Conservation (phyloP, 2,797 vertebrate species). For the Merluccius polli region DNA sequence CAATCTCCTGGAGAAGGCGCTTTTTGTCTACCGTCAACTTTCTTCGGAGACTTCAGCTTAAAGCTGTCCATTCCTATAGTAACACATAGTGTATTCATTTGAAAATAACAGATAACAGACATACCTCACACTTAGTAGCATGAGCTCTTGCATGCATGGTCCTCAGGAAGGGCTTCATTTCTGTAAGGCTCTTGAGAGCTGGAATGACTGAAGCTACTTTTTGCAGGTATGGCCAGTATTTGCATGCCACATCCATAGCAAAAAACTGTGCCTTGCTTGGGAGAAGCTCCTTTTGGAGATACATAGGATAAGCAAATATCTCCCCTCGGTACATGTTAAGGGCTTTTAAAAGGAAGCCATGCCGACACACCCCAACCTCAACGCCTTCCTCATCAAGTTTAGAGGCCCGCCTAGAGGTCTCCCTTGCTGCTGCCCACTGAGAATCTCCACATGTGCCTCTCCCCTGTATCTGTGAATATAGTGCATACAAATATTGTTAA, state of each 20-base stretch:
- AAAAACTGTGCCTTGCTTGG: not conserved
- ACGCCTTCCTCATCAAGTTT: not conserved
- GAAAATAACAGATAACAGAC: not conserved
- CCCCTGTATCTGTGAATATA: not conserved
- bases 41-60: not conserved
- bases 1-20: not conserved
- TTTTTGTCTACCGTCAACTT: not conserved
- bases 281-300: not conserved
- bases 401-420: too few relatives aligned
- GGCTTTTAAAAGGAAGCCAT: not conserved
- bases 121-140: not conserved
- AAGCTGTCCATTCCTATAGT: slow-evolving; percentile 1
- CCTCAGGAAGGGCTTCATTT: slow-evolving; percentile 2
- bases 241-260: slow-evolving; percentile 3
- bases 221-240: slow-evolving; percentile 6
- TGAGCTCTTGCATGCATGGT: slow-evolving; percentile 7
- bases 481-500: not conserved
- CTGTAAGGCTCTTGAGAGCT: not conserved
- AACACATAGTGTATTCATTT: not conserved
- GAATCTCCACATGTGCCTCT: not conserved
- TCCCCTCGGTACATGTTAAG: too few relatives aligned
- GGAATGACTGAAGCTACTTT: not conserved
- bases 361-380: not conserved
- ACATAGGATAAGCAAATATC: not conserved
- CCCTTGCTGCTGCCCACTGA: not conserved